Evolutionary conservation across 1,140 invertebrate species (phyloP), one percentile per base, ranked within the genome.

Genomic region (Drosophila virilis): DNA sequence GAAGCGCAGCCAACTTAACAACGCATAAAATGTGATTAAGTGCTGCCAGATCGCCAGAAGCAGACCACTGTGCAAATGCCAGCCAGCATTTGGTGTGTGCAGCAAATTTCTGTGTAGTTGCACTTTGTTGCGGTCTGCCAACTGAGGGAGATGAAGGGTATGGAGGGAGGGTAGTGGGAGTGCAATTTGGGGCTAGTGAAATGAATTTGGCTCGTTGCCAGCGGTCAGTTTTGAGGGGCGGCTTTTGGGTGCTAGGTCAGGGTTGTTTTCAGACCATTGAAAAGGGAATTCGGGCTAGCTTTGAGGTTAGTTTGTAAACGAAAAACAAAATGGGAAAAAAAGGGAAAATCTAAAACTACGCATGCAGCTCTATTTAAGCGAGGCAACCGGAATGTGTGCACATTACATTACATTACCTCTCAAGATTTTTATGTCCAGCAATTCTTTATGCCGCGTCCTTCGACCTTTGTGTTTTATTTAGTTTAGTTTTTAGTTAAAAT

Each of bases 391-490:
- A 43, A 42, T 73, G 57, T 52, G 32, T 9, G 33, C 22, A 58
- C 22, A 58, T 55, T 62, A 46, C 46, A 72, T 92, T 92, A 92
- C 92, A 72, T 92, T 92, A 92, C 92, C 92, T 92, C 92, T 90
- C 48, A 92, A 57, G 50, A 92, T 92, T 80, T 92, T 92, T 71
- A 92, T 92, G 71, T 92, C 92, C 92, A 92, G 61, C 75, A 92
- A 88, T 73, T 92, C 92, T 91, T 92, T 92, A 89, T 92, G 92
- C 58, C 92, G 88, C 79, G 90, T 91, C 91, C 91, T 91, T 86
- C 88, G 84, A 91, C 81, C 90, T 92, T 91, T 77, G 72, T 66
- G 48, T 52, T 57, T 15, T 51, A 15, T 65, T 58, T n/a, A 50
- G 55, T 42, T 64, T 64, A 50, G 10, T 69, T 59, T 88, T 89